Base-by-base conservation (phyloP, 2,113 vertebrate genomes). In the Climacteris rufus region DNA sequence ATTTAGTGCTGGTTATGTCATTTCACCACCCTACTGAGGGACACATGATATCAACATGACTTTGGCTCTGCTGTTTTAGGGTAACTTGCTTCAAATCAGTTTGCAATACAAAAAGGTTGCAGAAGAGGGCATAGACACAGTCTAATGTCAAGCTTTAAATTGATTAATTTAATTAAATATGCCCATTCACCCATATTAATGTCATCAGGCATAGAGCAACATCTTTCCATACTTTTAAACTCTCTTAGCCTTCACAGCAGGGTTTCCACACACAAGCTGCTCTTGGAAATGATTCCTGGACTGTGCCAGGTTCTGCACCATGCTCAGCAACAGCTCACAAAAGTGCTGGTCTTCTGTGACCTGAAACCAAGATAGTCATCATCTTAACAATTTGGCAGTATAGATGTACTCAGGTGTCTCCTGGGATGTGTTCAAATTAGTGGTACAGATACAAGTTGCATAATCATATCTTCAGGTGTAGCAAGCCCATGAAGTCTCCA, bases 351-450 rank as follows among this genome's bases (percentile, higher is more conserved):
- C 19, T 84, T 54, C 8, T 13, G 4, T 10, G 4, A 1, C 47
- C 54, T 68, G 40, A 68, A 89, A 52, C 18, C 27, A 66, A 40
- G 4, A 4, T 0, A 47, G 8, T 10, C 13, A 57, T 47, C 5
- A 9, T 28, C 70, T 39, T 37, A 56, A 44, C 2, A 82, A 6
- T 45, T 53, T 82, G 15, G 23, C 6, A 35, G 2, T 21, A 5
- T 0, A 15, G 35, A 44, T 25, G 7, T 47, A 8, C 15, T 71
- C 0, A 0, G 5, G 10, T 75, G 6, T 19, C 8, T 91, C 5
- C 33, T 27, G 22, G 16, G 0, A 5, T 50, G 16, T 25, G 28
- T 68, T 52, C 25, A 40, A 33, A 83, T 33, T 76, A 11, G 13
- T 30, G 20, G 11, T 4, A 64, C 13, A 65, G 15, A 44, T 21